Conservation (phyloP, 2,113 vertebrate species). For the Catharus minimus region DNA sequence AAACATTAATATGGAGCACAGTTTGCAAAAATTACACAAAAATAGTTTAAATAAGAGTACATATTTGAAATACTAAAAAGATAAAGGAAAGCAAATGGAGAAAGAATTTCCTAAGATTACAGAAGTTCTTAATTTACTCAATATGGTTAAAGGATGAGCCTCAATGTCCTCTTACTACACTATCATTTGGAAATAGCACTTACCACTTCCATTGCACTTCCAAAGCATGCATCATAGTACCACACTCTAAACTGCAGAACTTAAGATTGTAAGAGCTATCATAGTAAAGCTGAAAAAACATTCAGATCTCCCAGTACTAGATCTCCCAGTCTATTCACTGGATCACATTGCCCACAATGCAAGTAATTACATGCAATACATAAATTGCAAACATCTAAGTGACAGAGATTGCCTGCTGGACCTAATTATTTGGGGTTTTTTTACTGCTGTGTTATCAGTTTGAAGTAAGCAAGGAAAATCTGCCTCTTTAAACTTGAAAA, state of each 20-base stretch:
- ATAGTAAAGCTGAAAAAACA: neutral
- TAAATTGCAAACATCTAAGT: neutral
- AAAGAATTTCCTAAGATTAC: neutral
- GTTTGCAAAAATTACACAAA: neutral
- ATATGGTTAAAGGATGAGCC: neutral
- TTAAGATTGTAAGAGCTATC: neutral
- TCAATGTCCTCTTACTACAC: neutral
- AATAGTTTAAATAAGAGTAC: neutral
- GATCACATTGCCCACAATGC: neutral
- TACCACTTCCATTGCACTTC: neutral
- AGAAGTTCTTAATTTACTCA: neutral
- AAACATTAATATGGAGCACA: neutral
- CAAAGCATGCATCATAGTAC: accelerated
- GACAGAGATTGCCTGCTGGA: neutral
- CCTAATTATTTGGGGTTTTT: neutral
- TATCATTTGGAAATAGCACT: neutral
- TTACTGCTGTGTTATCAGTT: neutral
- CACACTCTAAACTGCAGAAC: neutral
- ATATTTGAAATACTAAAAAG: neutral
- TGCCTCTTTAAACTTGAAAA: neutral
- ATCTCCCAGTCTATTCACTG: neutral
- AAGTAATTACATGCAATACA: neutral
- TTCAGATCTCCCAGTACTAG: neutral
- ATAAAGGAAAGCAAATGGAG: neutral
- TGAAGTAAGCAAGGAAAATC: neutral